Base-by-base conservation (phyloP, 2,797 vertebrate species). In the Eulemur albifrons region DNA sequence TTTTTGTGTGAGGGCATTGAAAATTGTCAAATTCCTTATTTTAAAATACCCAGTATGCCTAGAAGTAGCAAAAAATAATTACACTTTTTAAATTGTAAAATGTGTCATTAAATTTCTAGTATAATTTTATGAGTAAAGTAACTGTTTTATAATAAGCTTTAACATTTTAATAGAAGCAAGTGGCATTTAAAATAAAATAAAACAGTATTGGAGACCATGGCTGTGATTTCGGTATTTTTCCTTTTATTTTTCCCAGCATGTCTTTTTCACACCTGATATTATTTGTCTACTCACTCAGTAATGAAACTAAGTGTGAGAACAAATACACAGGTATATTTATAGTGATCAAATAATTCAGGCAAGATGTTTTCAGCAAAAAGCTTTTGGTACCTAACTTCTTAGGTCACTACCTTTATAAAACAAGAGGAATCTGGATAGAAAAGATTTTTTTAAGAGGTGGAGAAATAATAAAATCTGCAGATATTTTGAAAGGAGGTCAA, bases 181-280 rank as follows among this genome's bases (percentile, higher is more conserved):
- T 50, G 18, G 2, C 18, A 88, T 79, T 90, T 88, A 91, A 93
- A 85, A 91, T 80, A 69, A 88, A 88, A 93, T 88, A 80, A 81
- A 90, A 43, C 11, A 85, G 18, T 54, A 20, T 1, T 63, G 82
- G 67, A 77, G 12, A 76, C 11, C 4, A 38, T 61, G 59, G 5
- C 12, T 91, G 18, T 95, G 32, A 67, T 84, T 82, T 88, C 38
- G 1, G 38, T 38, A 38, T 38, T 38, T 69, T 90, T 5, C 30
- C 2, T 77, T 93, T 83, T 67, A 85, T 88, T 86, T 85, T 13
- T 8, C 45, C 13, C 27, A 82, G 4, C 4, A 38, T 88, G 17
- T 70, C 9, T 73, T 73, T 92, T 86, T 94, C 35, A 90, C 14
- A 88, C 23, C 18, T 72, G 25, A n/a, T 85, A 63, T 72, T 84